Percentiles rank a stretch among this genome's conserved stretches.
These are phyloP conservation scores for Microplitis deprimator DNA, from an alignment of 2,888 invertebrate genomes.

Conservation along the genomic window DNA sequence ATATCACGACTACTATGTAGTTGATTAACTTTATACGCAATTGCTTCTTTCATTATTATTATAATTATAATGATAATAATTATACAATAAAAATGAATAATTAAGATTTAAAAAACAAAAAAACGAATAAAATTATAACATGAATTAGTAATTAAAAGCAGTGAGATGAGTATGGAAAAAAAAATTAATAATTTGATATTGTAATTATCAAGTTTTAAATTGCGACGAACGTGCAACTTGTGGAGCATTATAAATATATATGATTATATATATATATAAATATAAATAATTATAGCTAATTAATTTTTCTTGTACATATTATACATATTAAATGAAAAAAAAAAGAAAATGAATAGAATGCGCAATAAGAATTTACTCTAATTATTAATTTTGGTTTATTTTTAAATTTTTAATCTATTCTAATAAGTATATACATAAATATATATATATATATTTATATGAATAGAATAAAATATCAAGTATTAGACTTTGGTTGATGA, in stretches of 20 bases:
- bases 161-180: slow-evolving; percentile 37
- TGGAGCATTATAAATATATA: background rate
- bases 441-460: slow-evolving; percentile 34
- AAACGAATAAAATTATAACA: slow-evolving; percentile 25
- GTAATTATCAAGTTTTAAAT: slow-evolving; percentile 5
- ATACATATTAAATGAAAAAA: slow-evolving; percentile 42
- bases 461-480: background rate
- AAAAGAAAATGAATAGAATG: slow-evolving; percentile 13
- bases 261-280: background rate
- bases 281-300: slow-evolving; percentile 28
- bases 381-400: background rate
- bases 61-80: slow-evolving; percentile 10
- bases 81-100: slow-evolving; percentile 22
- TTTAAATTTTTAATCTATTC: background rate
- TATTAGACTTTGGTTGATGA: too few relatives aligned
- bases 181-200: slow-evolving; percentile 29
- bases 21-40: slow-evolving; percentile 45
- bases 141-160: slow-evolving; percentile 37
- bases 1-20: slow-evolving; percentile 62
- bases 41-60: background rate
- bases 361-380: slow-evolving; percentile 33
- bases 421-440: background rate
- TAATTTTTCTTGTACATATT: slow-evolving; percentile 39
- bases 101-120: slow-evolving; percentile 22
- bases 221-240: background rate